Percentiles rank a stretch among this genome's conserved stretches.
Conservation (phyloP, 2,113 vertebrate species). For the Chamaetylas fuelleborni region DNA sequence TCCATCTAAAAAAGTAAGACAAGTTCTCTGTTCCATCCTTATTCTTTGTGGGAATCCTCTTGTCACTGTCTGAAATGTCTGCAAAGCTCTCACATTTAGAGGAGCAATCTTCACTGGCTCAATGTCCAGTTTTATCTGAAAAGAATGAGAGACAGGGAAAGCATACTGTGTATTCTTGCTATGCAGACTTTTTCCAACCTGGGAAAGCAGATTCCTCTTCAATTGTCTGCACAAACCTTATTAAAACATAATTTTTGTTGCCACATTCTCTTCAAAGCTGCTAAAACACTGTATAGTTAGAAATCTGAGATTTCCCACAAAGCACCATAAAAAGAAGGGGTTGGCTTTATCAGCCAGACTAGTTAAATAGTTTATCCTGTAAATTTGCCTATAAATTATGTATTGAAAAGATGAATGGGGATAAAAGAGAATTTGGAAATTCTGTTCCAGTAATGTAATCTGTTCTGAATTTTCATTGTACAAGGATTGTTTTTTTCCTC, state of each 20-base stretch:
- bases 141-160: background rate
- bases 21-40: background rate
- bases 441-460: background rate
- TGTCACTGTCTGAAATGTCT: background rate
- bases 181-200: background rate
- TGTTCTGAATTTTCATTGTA: background rate
- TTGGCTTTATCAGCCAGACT: background rate
- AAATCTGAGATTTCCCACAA: background rate
- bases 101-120: background rate
- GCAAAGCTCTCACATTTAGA: background rate
- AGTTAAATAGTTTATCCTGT: background rate
- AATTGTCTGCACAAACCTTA: background rate
- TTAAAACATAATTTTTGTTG: background rate
- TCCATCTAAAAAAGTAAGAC: background rate
- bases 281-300: background rate
- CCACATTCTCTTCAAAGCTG: background rate
- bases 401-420: background rate
- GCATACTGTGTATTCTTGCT: background rate
- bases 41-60: background rate
- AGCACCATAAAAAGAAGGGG: background rate
- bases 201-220: background rate
- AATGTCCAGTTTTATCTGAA: background rate
- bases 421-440: background rate
- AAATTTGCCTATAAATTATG: background rate
- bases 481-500: background rate